phyloP scores from a whole-genome alignment of 2,888 invertebrate species.

The Elegia similella region DNA sequence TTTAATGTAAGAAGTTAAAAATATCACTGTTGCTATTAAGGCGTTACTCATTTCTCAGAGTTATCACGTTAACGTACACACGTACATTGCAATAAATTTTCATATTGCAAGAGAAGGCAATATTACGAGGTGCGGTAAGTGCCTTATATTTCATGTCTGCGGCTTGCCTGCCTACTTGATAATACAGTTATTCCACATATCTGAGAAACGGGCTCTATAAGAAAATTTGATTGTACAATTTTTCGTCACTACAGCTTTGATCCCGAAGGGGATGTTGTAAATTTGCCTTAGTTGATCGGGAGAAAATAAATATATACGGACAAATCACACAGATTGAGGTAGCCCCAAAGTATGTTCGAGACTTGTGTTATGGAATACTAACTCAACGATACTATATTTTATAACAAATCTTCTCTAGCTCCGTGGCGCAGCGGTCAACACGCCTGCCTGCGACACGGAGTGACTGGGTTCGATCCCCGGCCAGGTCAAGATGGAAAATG shows the following conservation, averaged over 20 bases:
- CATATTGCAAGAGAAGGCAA: conserved; percentile 76
- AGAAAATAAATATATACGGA: no score
- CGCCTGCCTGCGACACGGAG: no score
- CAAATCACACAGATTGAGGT: no score
- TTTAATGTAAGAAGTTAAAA: neutral
- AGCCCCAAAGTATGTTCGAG: no score
- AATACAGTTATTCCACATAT: conserved; percentile 56
- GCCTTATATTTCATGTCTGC: conserved; percentile 73
- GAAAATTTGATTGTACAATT: neutral
- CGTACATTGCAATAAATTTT: conserved; percentile 76
- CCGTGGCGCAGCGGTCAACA: no score
- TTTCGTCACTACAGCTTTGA: neutral
- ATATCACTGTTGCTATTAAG: conserved; percentile 35
- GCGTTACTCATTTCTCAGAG: conserved; percentile 54
- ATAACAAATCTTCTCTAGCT: no score
- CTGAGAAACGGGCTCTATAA: conserved; percentile 46
- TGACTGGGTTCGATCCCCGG: no score
- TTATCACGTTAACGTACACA: conserved; percentile 56
- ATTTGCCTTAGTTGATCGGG: no score
- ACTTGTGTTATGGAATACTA: no score
- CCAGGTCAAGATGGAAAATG: no score
- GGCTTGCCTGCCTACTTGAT: conserved; percentile 60
- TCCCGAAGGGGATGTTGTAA: no score
- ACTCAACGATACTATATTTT: no score
- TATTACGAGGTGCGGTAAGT: conserved; percentile 72